A percentile compares a stretch with the other conserved stretches of the same genome.
Conservation (phyloP, 2,113 vertebrate genomes). For the Campylorhamphus procurvoides region DNA sequence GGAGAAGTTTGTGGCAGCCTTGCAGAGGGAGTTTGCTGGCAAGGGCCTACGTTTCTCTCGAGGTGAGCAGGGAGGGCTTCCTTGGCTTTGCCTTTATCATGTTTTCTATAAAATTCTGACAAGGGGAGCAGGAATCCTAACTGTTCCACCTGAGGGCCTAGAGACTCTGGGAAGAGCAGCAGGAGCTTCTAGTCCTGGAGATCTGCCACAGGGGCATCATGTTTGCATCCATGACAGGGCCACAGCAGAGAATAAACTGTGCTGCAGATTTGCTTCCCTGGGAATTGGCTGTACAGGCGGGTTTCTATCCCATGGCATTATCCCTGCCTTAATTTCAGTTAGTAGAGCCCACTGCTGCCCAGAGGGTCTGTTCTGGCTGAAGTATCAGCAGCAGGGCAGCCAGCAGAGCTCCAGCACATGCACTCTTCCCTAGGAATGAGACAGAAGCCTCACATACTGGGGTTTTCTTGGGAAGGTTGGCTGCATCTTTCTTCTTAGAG, state of each 20-base stretch:
- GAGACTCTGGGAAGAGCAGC: neutral
- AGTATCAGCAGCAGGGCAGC: neutral
- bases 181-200: neutral
- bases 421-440: neutral
- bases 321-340: neutral
- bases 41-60: constrained; percentile 92
- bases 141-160: neutral
- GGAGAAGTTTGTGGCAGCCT: constrained; percentile 94
- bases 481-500: neutral
- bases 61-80: constrained; percentile 76
- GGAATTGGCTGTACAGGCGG: neutral
- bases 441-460: neutral
- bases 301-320: neutral
- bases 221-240: neutral
- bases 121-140: neutral
- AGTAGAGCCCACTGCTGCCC: neutral
- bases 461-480: neutral
- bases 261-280: neutral
- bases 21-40: constrained; percentile 93
- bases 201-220: rapidly evolving
- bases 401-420: neutral
- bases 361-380: neutral
- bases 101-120: neutral
- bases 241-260: neutral
- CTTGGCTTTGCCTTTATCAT: neutral